Evolutionary conservation across 2,888 invertebrate species (phyloP), one percentile per base, ranked within the genome.

Genomic region (Microctonus hyperodae): DNA sequence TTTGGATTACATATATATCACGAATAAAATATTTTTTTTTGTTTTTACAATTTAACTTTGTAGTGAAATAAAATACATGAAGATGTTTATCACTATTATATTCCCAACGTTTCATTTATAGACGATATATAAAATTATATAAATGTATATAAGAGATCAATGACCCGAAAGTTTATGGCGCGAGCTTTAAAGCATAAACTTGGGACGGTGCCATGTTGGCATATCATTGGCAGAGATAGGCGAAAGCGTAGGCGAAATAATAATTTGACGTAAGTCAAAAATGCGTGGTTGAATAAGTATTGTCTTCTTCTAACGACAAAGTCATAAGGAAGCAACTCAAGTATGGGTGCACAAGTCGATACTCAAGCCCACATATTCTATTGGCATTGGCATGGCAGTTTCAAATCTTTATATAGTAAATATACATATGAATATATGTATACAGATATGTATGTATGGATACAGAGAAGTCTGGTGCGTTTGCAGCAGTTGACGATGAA

Each of bases 401-500:
- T 44, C 44, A 44, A 16, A 44, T 16, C 5, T 44, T 16, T 16
- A 44, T 16, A 44, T 16, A 44, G 44, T 44, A 44, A 44, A 16
- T 44, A n/a, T n/a, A 7, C n/a, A n/a, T n/a, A n/a, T n/a, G n/a
- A n/a, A n/a, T n/a, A n/a, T n/a, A n/a, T n/a, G n/a, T 44, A 7
- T 37, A n/a, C n/a, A n/a, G n/a, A 6, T 44, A 20, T 44, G 16
- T 44, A 44, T 1, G 44, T 44, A 44, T 44, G 5, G n/a, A n/a
- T 44, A 16, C 16, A 55, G 31, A 33, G 33, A 55, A 55, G 55
- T 55, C 55, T 33, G 31, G 31, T 55, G 55, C 55, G 33, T 55
- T 55, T 31, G 23, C 25, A 35, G 66, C 61, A 65, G 60, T 37
- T 60, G 44, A 33, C 53, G 68, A 67, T 55, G 67, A 68, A 44